Conservation (phyloP, 1,140 invertebrate genomes). For the Lasioglossum baleicum region DNA sequence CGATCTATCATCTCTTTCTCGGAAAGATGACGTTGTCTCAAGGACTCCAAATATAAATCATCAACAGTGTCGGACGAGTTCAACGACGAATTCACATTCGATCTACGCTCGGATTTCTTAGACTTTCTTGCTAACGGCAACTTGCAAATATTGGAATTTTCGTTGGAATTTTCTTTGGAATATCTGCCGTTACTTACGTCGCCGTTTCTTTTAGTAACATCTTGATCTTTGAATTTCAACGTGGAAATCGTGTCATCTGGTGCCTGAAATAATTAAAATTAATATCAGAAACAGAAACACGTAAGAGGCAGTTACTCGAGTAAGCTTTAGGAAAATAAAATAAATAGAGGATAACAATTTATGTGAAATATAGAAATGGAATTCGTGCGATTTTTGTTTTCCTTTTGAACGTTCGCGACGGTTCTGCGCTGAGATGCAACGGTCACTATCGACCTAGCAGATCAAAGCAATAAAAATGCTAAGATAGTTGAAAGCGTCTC, state of each 20-base stretch:
- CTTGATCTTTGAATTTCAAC: constrained; percentile 10
- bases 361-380: too few relatives aligned
- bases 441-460: not conserved
- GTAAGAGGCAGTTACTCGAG: not conserved
- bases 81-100: constrained; percentile 21
- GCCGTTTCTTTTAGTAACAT: not conserved
- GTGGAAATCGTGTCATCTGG: not conserved
- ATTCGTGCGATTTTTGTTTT: constrained; percentile 1
- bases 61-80: constrained; percentile 30
- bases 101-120: constrained; percentile 27
- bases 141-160: too few relatives aligned
- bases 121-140: constrained; percentile 10
- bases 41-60: constrained; percentile 49
- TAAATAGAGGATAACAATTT: too few relatives aligned
- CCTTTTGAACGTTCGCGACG: not conserved
- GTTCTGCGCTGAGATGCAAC: not conserved
- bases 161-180: not conserved
- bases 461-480: not conserved
- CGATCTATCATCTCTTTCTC: constrained; percentile 62
- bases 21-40: constrained; percentile 59
- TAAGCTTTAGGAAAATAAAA: too few relatives aligned
- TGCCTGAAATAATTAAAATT: not conserved
- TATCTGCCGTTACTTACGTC: not conserved
- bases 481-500: not conserved
- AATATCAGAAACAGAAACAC: not conserved